Conservation (phyloP, 1,140 invertebrate genomes). For the Bombus affinis region DNA sequence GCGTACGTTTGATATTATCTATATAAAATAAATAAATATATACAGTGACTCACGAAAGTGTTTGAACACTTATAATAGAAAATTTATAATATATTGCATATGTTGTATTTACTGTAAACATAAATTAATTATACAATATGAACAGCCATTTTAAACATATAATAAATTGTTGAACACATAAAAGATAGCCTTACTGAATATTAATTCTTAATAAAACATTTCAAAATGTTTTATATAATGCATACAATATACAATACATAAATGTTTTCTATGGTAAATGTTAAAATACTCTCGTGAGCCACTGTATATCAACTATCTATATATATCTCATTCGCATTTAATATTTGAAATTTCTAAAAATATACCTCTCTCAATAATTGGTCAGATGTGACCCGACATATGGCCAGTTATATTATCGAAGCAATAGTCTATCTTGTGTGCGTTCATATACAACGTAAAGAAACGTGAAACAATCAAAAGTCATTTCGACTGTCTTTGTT, state of each 20-base stretch:
- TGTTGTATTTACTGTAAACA: background rate
- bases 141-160: no score
- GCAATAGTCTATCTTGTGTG: background rate
- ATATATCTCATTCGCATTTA: background rate
- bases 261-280: background rate
- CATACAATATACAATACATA: background rate
- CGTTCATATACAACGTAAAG: background rate
- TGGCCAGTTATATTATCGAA: background rate
- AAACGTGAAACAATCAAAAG: constrained; percentile 11
- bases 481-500: background rate
- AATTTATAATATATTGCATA: no score
- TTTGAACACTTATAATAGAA: no score
- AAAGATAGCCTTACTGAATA: no score
- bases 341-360: background rate
- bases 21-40: background rate
- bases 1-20: background rate
- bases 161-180: no score
- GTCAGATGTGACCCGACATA: background rate
- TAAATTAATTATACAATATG: no score
- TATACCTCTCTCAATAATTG: background rate
- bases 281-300: background rate
- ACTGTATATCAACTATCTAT: background rate
- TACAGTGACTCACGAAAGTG: no score
- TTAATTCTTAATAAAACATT: background rate
- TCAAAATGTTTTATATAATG: background rate